Evolutionary conservation across 2,113 vertebrate genomes (phyloP).

Genomic region (Geococcyx californianus): DNA sequence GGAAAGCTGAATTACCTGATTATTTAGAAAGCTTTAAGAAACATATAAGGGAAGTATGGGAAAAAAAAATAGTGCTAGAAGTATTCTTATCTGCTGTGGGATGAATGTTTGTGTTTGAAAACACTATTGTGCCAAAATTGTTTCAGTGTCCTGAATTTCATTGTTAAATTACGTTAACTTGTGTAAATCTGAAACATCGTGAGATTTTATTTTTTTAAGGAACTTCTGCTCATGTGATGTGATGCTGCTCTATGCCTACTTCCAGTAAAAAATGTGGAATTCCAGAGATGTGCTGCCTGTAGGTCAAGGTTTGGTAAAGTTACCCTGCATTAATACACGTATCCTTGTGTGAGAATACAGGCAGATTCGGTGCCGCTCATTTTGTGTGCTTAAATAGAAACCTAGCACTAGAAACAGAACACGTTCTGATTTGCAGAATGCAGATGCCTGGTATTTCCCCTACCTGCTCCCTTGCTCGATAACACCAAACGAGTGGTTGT

Average conservation of each 20-base stretch:
- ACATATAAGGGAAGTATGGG: not conserved
- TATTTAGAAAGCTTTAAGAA: not conserved
- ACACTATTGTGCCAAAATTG: not conserved
- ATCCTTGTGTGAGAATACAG: not conserved
- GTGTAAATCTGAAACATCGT: not conserved
- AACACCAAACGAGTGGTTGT: not conserved
- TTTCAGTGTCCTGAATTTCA: not conserved
- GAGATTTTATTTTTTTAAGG: not conserved
- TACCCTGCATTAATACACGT: not conserved
- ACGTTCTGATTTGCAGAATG: not conserved
- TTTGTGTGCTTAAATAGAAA: not conserved
- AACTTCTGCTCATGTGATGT: not conserved
- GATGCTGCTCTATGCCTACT: not conserved
- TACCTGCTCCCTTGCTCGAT: not conserved
- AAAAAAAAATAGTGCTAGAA: not conserved
- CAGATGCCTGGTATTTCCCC: not conserved
- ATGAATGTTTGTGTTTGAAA: not conserved
- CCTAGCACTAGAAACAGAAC: rapidly evolving
- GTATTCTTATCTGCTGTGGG: not conserved
- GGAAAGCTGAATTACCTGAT: not conserved
- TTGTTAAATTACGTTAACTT: not conserved
- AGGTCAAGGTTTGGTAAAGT: not conserved
- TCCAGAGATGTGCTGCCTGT: not conserved
- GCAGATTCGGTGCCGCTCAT: not conserved
- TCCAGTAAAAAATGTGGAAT: not conserved